Evolutionary conservation across 2,888 invertebrate species (phyloP).

Genomic region (Reticulitermes lucifugus): DNA sequence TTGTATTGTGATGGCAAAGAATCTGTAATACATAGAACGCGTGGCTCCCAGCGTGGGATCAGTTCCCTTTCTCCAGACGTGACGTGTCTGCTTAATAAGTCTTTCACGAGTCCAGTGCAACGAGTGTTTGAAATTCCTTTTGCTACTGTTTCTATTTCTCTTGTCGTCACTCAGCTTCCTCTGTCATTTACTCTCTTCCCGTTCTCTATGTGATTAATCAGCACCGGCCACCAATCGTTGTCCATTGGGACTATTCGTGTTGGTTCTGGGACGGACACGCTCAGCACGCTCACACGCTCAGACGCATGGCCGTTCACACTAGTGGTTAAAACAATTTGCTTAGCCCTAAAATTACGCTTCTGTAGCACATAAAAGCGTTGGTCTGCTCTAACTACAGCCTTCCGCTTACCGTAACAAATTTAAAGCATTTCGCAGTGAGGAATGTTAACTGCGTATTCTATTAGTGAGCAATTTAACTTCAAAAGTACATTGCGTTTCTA

Average conservation of each 20-base stretch:
- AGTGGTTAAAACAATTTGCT: slow-evolving; percentile 32
- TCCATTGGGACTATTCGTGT: slow-evolving; percentile 20
- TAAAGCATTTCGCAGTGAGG: slow-evolving; percentile 25
- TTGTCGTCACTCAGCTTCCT: neutral
- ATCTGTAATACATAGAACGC: too few relatives aligned
- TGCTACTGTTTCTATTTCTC: too few relatives aligned
- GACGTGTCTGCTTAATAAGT: too few relatives aligned
- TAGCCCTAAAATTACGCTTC: slow-evolving; percentile 22
- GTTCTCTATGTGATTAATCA: slow-evolving; percentile 20
- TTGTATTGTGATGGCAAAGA: too few relatives aligned
- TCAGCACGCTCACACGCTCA: neutral
- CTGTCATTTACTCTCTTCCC: neutral
- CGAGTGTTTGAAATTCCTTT: too few relatives aligned
- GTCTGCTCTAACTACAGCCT: neutral
- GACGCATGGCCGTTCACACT: neutral
- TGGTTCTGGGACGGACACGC: neutral
- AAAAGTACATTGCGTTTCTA: slow-evolving; percentile 19
- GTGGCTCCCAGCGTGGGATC: too few relatives aligned
- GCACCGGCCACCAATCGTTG: neutral
- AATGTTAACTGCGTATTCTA: slow-evolving; percentile 12
- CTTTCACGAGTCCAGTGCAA: too few relatives aligned
- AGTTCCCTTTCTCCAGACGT: too few relatives aligned
- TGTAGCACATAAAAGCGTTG: slow-evolving; percentile 13
- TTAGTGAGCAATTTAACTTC: slow-evolving; percentile 28
- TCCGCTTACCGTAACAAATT: neutral